Evolutionary conservation across 2,888 invertebrate species (phyloP), one percentile per base, ranked within the genome.

Genomic region (Oxytorus armatus): DNA sequence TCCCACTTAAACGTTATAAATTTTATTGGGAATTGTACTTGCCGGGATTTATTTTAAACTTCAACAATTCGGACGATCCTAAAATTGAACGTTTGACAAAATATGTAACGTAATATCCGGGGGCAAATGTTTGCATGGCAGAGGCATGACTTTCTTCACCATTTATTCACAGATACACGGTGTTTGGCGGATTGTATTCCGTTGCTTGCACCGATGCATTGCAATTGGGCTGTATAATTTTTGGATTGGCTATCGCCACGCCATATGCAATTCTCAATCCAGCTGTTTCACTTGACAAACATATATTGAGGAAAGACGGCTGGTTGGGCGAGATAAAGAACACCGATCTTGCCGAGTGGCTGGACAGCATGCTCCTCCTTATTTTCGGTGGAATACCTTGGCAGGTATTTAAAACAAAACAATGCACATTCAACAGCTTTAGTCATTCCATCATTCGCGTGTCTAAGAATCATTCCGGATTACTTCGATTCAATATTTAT

Each of bases 161-260:
- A 0, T 16, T 3, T 18, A 10, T 55, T 29, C 84, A 8, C 83
- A 92, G 92, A 74, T 96, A 96, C 91, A 96, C 95, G 0, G 93
- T 95, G 72, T 93, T 95, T 83, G 95, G 95, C 0, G 96, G 96
- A 0, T 92, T 96, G 47, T 95, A 95, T 88, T 94, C 95, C 14
- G 95, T 96, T 16, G 95, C 95, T 0, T 95, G 95, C 90, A 95
- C 95, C n/a, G 95, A 95, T 87, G 95, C 95, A 73, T 93, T 95
- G 74, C 95, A 95, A 88, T 92, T 95, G 49, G 93, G 94, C 84
- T 95, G 94, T 89, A 95, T 95, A 82, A 93, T 94, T 85, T 88
- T 95, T 75, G 95, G 95, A 61, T 90, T 96, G 92, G 95, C 94
- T 84, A 92, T 95, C 65, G 94, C 95, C 79, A 93, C 95, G 53